Percentiles rank a stretch among this genome's conserved stretches.
Evolutionary conservation across 1,140 invertebrate species (phyloP).

Genomic region (Macrocentrus cingulum): DNA sequence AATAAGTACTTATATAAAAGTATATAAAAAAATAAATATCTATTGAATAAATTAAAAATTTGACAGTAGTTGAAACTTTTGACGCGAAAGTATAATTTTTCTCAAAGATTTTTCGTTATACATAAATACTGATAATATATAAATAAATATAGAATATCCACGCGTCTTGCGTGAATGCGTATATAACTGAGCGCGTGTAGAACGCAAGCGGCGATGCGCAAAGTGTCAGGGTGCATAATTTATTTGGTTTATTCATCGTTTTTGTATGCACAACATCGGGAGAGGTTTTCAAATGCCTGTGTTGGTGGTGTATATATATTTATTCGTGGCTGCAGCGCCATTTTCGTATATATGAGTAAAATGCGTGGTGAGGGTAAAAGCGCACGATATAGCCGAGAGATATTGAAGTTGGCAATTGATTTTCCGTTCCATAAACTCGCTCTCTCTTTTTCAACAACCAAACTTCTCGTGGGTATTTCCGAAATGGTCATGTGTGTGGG

Average conservation of each 20-base stretch:
- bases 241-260: slow-evolving; percentile 36
- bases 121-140: neutral
- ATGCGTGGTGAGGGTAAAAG: neutral
- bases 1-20: no score
- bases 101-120: neutral
- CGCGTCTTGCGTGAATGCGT: slow-evolving; percentile 13
- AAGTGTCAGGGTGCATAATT: slow-evolving; percentile 35
- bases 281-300: slow-evolving; percentile 17
- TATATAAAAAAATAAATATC: no score
- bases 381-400: neutral
- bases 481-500: neutral
- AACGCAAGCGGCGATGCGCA: slow-evolving; percentile 19
- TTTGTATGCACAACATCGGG: slow-evolving; percentile 14
- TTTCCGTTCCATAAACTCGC: slow-evolving; percentile 31
- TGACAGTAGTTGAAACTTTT: no score
- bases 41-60: no score
- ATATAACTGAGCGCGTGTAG: slow-evolving; percentile 5
- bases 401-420: slow-evolving; percentile 34
- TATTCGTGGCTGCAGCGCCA: slow-evolving; percentile 29
- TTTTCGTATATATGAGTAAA: neutral
- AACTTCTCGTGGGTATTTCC: neutral
- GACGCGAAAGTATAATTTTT: no score
- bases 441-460: no score
- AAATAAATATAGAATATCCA: neutral
- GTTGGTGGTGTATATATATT: slow-evolving; percentile 35